Base-by-base conservation (phyloP, 2,113 vertebrate species). In the Neodontobutis hainanensis region DNA sequence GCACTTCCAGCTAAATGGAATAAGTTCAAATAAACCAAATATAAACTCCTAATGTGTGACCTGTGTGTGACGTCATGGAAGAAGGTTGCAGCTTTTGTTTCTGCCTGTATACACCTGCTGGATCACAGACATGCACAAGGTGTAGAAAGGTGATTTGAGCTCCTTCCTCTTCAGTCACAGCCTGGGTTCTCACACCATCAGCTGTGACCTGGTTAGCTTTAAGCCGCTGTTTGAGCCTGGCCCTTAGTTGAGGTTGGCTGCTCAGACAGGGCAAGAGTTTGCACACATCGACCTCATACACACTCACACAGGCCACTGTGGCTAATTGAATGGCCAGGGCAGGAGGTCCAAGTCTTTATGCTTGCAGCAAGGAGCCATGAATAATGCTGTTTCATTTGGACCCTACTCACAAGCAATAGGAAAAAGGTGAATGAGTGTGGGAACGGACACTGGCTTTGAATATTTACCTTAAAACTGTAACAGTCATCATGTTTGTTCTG, bases 221-320 rank as follows among this genome's bases (percentile, higher is more conserved):
- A 88, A 89, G 85, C 86, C 58, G 81, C 36, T 77, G 87, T 85
- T 85, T 90, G 84, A 88, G 84, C 79, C 82, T 59, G 71, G 82
- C 81, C 82, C 81, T 88, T 85, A 87, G 89, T 90, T 53, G 73
- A 79, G 89, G 78, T 88, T 89, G 85, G 85, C 84, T 88, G 84
- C 85, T 86, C 87, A 90, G 86, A 86, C 81, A 79, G 81, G 80
- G 78, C 83, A 86, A 80, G 70, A 78, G 74, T 81, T 83, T 75
- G 69, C 71, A 77, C 84, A 46, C 71, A 42, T 70, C 10, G 65
- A 80, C 66, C 78, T 65, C 78, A 73, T 79, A 81, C 59, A 75
- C 57, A 59, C 47, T 47, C 58, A 67, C 53, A 69, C 63, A 63
- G 67, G 61, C 70, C 78, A 61, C 61, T 40, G 77, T 16, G 74